Base-by-base conservation (phyloP, 2,888 invertebrate species). In the Agrochola lota region DNA sequence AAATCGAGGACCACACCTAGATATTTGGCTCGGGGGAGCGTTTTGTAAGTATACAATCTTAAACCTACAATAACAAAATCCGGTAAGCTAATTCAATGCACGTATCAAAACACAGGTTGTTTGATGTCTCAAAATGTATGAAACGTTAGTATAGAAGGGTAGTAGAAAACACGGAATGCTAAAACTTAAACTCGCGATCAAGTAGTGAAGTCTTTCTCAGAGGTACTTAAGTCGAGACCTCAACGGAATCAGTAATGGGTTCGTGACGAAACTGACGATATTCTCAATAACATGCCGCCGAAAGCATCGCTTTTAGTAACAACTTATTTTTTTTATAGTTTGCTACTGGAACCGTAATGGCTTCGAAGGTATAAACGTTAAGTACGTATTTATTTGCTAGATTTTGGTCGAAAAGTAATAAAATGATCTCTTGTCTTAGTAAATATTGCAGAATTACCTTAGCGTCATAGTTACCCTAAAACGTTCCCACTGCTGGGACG, bases 241-340 rank as follows among this genome's bases (percentile, higher is more conserved):
- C 91, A 81, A 80, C 91, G 81, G 95, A 95, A 95, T 95, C 92
- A 90, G 90, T 93, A 95, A 95, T 95, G 88, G 91, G 91, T 86
- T 91, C 95, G 95, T 95, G 95, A 95, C 92, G 88, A 90, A 93
- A 95, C 92, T 94, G 87, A 83, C 87, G 91, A 95, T 94, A 91
- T 88, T 88, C 86, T 84, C 87, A 87, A 91, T 91, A 91, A 75
- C 81, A 86, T 71, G 71, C 80, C 70, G 60, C 59, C 76, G 49
- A 86, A 77, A 87, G 87, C 74, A 79, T 80, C 74, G 80, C 67
- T 87, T 87, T 80, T 69, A 71, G 83, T 71, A 87, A 81, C 78
- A 77, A 74, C 77, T 87, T 87, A 83, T 87, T 85, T 87, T 87
- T 83, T 85, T 85, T 78, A 72, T 78, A 84, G 81, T 84, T 84